phyloP scores from a whole-genome alignment of 1,140 invertebrate species.

The Trigoniulus corallinus region DNA sequence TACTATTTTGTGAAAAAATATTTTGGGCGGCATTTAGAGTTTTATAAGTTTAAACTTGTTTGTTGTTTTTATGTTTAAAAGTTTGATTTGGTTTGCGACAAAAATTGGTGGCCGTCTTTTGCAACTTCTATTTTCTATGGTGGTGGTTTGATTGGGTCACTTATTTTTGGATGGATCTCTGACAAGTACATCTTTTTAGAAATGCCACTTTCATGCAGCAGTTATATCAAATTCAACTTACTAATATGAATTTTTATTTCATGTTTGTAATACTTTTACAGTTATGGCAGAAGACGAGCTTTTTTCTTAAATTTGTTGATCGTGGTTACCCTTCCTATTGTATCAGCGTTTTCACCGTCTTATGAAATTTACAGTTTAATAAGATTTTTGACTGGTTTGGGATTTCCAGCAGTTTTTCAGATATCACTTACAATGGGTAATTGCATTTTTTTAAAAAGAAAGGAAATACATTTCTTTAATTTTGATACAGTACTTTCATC shows the following conservation, averaged over 20 bases:
- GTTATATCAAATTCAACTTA: too few species aligned
- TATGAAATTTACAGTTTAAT: constrained; percentile 66
- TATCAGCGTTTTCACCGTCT: constrained; percentile 25
- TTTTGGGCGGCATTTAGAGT: too few species aligned
- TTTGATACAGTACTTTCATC: constrained; percentile 42
- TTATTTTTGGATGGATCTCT: constrained; percentile 50
- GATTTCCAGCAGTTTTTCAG: constrained; percentile 83
- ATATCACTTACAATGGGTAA: constrained; percentile 85
- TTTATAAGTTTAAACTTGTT: too few species aligned
- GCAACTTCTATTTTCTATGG: constrained; percentile 48
- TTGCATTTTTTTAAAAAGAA: constrained; percentile 1
- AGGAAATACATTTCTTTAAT: background rate
- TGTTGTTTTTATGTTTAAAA: background rate
- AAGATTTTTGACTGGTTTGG: constrained; percentile 62
- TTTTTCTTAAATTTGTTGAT: constrained; percentile 19
- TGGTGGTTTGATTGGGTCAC: constrained; percentile 47
- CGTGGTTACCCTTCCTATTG: constrained; percentile 15
- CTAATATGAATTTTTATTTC: background rate
- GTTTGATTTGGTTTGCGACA: background rate
- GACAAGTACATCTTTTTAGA: constrained; percentile 24
- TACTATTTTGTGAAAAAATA: too few species aligned
- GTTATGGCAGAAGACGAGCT: constrained; percentile 15
- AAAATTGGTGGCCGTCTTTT: constrained; percentile 29
- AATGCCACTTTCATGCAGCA: background rate
- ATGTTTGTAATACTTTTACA: constrained; percentile 6